Evolutionary conservation across 1,140 invertebrate species (phyloP).

Genomic region (Lasioglossum albipes): DNA sequence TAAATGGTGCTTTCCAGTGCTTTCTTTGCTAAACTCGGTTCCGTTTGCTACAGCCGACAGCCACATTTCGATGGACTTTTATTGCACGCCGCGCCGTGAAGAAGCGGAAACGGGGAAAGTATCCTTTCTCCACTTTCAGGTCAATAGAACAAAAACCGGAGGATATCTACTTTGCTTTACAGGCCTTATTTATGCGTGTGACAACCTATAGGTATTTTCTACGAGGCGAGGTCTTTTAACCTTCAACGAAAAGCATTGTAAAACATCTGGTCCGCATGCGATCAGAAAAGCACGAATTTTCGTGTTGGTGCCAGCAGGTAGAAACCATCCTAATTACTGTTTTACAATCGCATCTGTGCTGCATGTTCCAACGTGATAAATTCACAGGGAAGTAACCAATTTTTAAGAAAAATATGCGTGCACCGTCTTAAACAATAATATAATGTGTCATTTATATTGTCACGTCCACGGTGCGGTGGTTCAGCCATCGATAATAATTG

Average conservation of each 20-base stretch:
- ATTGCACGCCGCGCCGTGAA: background rate
- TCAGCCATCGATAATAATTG: too few species aligned
- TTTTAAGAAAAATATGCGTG: too few species aligned
- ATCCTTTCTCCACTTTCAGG: constrained; percentile 23
- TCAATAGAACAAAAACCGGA: constrained; percentile 12
- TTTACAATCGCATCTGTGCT: background rate
- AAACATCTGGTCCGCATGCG: background rate
- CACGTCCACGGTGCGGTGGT: too few species aligned
- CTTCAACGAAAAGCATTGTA: background rate
- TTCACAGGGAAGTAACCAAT: background rate
- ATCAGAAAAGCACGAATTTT: background rate
- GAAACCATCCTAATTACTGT: background rate
- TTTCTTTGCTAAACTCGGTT: background rate
- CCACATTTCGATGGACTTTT: constrained; percentile 5
- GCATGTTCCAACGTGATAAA: background rate
- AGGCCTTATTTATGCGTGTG: background rate
- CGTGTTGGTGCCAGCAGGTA: background rate
- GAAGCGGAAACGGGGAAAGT: constrained; percentile 29
- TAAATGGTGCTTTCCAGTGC: background rate
- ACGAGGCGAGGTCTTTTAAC: background rate
- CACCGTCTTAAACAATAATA: too few species aligned
- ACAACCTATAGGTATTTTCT: background rate
- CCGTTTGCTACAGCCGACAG: background rate
- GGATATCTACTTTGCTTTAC: constrained; percentile 5
- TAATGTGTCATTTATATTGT: too few species aligned